These are phyloP conservation scores for Chlorodrepanis virens DNA, from an alignment of 2,113 vertebrate species.

Conservation along the genomic window DNA sequence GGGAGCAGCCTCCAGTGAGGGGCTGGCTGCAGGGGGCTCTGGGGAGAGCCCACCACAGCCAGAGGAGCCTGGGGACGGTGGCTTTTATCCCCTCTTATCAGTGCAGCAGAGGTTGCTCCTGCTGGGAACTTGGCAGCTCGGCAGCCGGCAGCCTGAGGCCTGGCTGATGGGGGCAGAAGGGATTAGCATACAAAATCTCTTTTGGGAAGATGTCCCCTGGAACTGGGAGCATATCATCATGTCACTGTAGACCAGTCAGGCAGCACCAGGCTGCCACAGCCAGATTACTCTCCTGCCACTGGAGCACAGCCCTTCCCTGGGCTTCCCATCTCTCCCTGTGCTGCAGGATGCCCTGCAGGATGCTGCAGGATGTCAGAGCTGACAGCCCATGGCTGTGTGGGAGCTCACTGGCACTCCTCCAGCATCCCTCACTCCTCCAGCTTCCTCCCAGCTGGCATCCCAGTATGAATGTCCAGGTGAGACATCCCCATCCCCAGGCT, in stretches of 20 bases:
- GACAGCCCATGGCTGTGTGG: accelerated
- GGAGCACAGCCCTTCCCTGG: neutral
- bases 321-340: neutral
- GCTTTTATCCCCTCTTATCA: neutral
- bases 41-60: neutral
- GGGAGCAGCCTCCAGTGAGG: neutral
- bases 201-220: neutral
- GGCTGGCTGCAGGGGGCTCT: neutral
- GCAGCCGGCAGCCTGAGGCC: neutral
- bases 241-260: neutral
- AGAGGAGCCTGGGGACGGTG: neutral
- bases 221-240: neutral
- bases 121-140: neutral
- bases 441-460: neutral
- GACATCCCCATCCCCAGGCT: neutral
- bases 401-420: neutral
- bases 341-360: no score
- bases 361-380: neutral
- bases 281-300: neutral
- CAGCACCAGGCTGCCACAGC: accelerated
- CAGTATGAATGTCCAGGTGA: neutral
- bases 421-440: neutral
- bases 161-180: neutral
- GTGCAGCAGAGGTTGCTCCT: neutral
- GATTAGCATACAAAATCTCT: constrained; percentile 19